Conservation (phyloP, 2,888 invertebrate species). For the Eupithecia tripunctaria region DNA sequence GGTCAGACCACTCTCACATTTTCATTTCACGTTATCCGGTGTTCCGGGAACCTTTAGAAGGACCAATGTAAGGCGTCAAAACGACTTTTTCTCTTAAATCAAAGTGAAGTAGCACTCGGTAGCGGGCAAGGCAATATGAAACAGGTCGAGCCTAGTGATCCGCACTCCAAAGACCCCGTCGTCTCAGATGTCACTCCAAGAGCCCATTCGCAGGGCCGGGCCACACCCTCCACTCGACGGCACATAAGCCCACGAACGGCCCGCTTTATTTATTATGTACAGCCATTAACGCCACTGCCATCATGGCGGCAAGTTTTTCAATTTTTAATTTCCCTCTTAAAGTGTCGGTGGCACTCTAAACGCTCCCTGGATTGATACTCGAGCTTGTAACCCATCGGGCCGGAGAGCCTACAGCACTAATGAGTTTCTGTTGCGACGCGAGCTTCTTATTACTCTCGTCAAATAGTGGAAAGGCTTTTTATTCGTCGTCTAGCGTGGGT, state of each 20-base stretch:
- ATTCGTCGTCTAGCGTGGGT: conserved; percentile 32
- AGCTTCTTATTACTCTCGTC: conserved; percentile 47
- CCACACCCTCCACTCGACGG: conserved; percentile 83
- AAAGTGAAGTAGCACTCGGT: conserved; percentile 80
- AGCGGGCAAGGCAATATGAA: conserved; percentile 81
- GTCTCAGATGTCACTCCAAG: conserved; percentile 82
- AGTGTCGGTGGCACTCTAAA: conserved; percentile 67
- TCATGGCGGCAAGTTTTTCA: conserved; percentile 83
- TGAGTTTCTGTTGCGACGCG: conserved; percentile 57
- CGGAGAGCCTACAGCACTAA: conserved; percentile 49
- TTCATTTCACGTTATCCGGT: conserved; percentile 53
- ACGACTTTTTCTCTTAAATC: conserved; percentile 81
- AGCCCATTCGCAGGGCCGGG: conserved; percentile 81
- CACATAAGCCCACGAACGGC: conserved; percentile 81
- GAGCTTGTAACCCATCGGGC: conserved; percentile 69
- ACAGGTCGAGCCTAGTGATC: conserved; percentile 78
- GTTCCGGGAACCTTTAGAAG: conserved; percentile 59
- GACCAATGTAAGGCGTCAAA: conserved; percentile 67
- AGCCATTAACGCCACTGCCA: conserved; percentile 82
- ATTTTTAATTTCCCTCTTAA: conserved; percentile 83
- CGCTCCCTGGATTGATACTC: conserved; percentile 74
- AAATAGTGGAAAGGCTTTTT: conserved; percentile 39
- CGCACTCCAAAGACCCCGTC: conserved; percentile 80
- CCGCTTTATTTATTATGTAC: conserved; percentile 84
- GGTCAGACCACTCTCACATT: conserved; percentile 48